Conservation (phyloP, 2,888 invertebrate species). For the Onthophagus sagittarius region DNA sequence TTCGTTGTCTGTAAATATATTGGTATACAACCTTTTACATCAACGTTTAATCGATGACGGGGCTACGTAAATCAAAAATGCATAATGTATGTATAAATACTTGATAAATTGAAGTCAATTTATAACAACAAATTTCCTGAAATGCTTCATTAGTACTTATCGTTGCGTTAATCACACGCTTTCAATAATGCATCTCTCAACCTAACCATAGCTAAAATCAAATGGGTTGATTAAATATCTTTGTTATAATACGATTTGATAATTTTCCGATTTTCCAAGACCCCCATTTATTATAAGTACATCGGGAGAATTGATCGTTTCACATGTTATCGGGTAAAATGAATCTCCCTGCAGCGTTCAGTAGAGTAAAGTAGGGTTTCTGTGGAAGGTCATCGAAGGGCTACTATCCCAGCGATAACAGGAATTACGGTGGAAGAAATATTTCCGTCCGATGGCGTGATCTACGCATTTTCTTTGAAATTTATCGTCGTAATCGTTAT, state of each 20-base stretch:
- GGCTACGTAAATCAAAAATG: too few relatives aligned
- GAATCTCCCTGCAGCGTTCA: background rate
- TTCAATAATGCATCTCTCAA: too few relatives aligned
- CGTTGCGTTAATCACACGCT: too few relatives aligned
- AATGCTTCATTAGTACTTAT: too few relatives aligned
- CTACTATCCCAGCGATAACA: background rate
- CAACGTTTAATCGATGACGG: background rate
- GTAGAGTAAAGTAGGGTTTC: background rate
- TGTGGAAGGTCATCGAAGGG: background rate
- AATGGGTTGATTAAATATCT: too few relatives aligned
- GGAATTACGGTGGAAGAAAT: conserved; percentile 10
- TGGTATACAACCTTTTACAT: background rate
- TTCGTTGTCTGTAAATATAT: background rate
- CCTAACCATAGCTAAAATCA: too few relatives aligned
- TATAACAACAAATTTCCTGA: too few relatives aligned
- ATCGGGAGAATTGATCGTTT: background rate
- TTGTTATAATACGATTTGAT: too few relatives aligned
- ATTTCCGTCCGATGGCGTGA: conserved; percentile 9
- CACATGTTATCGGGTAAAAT: background rate
- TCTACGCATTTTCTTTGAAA: conserved; percentile 3
- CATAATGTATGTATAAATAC: too few relatives aligned
- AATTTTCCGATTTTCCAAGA: background rate
- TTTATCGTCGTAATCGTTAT: conserved; percentile 11
- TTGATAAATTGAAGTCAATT: too few relatives aligned
- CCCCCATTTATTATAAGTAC: background rate